Evolutionary conservation across 2,113 vertebrate genomes (phyloP).

Genomic region (Zeus faber): DNA sequence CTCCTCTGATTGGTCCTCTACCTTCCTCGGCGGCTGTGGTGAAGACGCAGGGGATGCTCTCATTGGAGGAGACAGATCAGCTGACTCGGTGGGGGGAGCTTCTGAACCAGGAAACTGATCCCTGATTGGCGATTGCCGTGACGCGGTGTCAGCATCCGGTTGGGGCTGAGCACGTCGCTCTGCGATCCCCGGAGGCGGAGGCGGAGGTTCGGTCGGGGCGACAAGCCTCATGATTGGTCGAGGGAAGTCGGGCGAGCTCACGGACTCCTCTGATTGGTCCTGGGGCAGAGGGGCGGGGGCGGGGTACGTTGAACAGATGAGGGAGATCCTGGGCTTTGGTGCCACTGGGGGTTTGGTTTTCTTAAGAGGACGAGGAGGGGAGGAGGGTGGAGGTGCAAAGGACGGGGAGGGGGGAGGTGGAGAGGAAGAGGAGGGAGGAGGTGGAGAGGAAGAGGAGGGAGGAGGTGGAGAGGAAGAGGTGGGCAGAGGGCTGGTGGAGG

Average conservation of each 20-base stretch:
- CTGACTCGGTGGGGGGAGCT: background rate
- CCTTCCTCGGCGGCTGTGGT: accelerated
- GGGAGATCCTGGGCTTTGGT: conserved; percentile 39
- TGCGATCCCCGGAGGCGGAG: conserved; percentile 12
- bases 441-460: background rate
- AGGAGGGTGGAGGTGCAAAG: background rate
- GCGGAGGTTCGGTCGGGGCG: conserved; percentile 16
- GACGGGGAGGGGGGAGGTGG: background rate
- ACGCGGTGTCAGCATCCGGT: background rate
- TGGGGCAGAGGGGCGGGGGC: background rate
- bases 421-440: background rate
- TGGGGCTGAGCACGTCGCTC: conserved; percentile 2
- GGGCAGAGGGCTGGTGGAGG: background rate
- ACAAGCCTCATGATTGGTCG: background rate
- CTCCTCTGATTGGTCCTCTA: background rate
- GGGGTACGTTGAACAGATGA: background rate
- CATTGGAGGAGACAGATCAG: conserved; percentile 4
- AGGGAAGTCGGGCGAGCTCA: conserved; percentile 16
- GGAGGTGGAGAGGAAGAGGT: conserved; percentile 8
- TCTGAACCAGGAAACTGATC: conserved; percentile 5
- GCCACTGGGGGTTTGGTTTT: conserved; percentile 36
- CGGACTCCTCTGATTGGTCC: background rate
- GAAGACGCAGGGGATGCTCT: conserved; percentile 8
- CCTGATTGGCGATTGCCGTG: background rate
- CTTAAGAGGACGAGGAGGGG: background rate